Percentiles rank a stretch among this genome's conserved stretches.
Evolutionary conservation across 2,113 vertebrate species (phyloP).

Genomic region (Chaetorhynchus papuensis): DNA sequence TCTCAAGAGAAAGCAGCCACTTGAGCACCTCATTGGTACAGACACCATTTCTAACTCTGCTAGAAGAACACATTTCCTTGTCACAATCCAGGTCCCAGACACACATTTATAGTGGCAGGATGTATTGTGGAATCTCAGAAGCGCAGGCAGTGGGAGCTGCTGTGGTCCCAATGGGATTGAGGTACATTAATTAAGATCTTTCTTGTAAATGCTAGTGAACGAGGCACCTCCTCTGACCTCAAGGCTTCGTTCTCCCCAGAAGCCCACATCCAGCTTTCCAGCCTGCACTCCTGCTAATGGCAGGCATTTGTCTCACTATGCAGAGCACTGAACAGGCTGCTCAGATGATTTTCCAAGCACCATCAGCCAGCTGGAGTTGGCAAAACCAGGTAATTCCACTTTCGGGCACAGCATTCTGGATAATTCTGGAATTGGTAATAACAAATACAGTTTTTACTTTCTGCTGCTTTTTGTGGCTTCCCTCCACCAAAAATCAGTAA

Average conservation of each 20-base stretch:
- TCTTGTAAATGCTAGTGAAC: not conserved
- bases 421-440: not conserved
- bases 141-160: rapidly evolving
- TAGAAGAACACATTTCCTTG: not conserved
- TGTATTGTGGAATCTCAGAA: not conserved
- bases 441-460: not conserved
- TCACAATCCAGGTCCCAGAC: not conserved
- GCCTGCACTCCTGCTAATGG: not conserved
- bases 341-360: not conserved
- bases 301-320: not conserved
- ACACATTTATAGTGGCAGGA: rapidly evolving
- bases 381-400: not conserved
- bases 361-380: not conserved
- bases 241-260: not conserved
- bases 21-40: rapidly evolving
- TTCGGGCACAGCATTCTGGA: not conserved
- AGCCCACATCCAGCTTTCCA: not conserved
- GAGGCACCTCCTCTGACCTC: not conserved
- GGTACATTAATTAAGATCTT: not conserved
- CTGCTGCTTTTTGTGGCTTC: not conserved
- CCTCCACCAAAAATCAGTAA: not conserved
- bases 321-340: not conserved
- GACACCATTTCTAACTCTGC: not conserved
- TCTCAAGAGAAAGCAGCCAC: too few relatives aligned
- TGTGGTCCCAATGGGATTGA: rapidly evolving